Evolutionary conservation across 2,113 vertebrate species (phyloP).

Genomic region (Dendrocopos noguchii): DNA sequence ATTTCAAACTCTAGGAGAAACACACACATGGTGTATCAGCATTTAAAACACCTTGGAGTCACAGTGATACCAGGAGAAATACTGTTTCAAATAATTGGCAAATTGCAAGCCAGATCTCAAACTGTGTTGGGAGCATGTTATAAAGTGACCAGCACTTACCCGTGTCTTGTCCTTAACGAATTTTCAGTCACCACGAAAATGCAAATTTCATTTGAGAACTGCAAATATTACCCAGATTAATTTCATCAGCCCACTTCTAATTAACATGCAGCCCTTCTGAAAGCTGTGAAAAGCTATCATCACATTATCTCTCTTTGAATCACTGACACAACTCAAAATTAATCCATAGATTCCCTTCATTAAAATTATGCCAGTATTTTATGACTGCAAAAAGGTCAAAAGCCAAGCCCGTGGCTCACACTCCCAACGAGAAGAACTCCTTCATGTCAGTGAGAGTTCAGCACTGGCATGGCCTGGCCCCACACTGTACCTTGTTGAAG

Average conservation of each 20-base stretch:
- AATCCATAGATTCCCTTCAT: not conserved
- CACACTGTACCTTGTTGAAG: slow-evolving; percentile 89
- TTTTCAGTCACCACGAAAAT: not conserved
- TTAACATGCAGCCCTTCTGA: not conserved
- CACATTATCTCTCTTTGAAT: not conserved
- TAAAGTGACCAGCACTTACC: not conserved
- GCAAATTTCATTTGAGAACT: slow-evolving; percentile 12
- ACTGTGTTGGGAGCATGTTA: not conserved
- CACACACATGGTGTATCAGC: not conserved
- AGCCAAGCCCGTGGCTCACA: not conserved
- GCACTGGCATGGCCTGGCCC: not conserved
- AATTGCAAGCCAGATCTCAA: not conserved
- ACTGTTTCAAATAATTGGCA: slow-evolving; percentile 7
- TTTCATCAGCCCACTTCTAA: not conserved
- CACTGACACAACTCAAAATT: not conserved
- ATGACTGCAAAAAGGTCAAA: not conserved
- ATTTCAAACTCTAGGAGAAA: slow-evolving; percentile 16
- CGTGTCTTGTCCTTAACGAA: not conserved
- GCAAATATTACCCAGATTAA: not conserved
- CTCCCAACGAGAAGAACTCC: not conserved
- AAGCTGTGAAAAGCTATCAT: not conserved
- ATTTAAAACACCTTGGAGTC: not conserved
- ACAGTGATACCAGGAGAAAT: not conserved
- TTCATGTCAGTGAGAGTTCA: not conserved
- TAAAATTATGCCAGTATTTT: not conserved